A percentile compares a stretch with the other conserved stretches of the same genome.
These are phyloP conservation scores for Phaedon cochleariae DNA, from an alignment of 2,888 invertebrate genomes.

Conservation along the genomic window DNA sequence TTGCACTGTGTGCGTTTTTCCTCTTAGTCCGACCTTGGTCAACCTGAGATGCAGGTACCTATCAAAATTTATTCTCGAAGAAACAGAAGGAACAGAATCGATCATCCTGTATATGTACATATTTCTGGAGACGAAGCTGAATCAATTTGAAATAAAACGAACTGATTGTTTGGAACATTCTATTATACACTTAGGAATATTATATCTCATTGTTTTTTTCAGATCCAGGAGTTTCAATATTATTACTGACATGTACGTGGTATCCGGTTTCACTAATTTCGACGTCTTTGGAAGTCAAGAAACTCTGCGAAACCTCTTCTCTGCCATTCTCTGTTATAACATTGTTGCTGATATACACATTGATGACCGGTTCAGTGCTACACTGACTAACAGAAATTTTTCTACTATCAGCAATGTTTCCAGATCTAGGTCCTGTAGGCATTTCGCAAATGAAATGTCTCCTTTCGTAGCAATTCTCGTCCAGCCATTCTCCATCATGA, in stretches of 20 bases:
- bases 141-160: background rate
- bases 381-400: no score
- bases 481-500: background rate
- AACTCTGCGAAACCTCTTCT: background rate
- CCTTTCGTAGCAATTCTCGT: background rate
- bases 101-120: no score
- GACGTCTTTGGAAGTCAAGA: background rate
- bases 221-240: background rate
- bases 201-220: background rate
- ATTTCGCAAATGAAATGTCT: conserved; percentile 15
- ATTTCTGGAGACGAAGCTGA: no score
- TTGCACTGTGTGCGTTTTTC: no score
- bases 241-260: conserved; percentile 10
- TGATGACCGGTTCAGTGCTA: conserved; percentile 11
- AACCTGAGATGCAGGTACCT: no score
- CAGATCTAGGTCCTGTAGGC: no score
- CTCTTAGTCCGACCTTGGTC: no score
- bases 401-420: no score
- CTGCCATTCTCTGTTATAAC: conserved; percentile 14
- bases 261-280: conserved; percentile 2
- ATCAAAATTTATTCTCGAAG: no score
- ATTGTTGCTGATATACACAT: conserved; percentile 22
- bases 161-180: background rate
- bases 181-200: background rate
- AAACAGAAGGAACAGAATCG: no score